Base-by-base conservation (phyloP, 2,888 invertebrate genomes). In the Thumatha senex region DNA sequence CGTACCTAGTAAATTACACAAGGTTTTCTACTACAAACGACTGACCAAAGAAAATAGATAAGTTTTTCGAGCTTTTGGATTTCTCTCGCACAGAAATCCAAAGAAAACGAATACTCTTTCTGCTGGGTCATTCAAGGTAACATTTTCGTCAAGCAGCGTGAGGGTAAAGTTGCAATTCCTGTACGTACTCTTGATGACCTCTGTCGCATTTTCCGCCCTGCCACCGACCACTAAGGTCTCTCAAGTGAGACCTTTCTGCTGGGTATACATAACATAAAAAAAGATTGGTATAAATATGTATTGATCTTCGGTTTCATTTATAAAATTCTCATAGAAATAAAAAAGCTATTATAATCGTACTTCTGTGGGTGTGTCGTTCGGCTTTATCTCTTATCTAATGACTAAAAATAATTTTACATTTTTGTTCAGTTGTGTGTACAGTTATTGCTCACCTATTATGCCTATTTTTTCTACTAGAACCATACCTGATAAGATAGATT, bases 31-130 rank as follows among this genome's bases (percentile, higher is more conserved):
- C 30, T 63, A 63, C 14, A 60, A 67, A 48, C 38, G 63, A 0
- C 55, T 66, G 3, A 58, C 61, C 1, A 53, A 48, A 14, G 56
- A 53, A 30, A 62, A 62, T 29, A 46, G 61, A 9, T n/a, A 40
- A 30, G 48, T 61, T 50, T 66, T 66, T 66, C 63, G 58, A 1
- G 54, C 56, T n/a, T n/a, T n/a, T n/a, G n/a, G n/a, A n/a, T n/a
- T n/a, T n/a, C n/a, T n/a, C n/a, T n/a, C 7, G 24, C 61, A 8
- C 49, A 11, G 2, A 39, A 49, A 3, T 10, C 61, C 8, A 50
- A 48, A 3, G 34, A 53, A 1, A 11, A 46, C 7, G 54, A 51
- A 5, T 60, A 50, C 29, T 40, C n/a, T 1, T 60, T 39, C 30
- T 58, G 60, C 39, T 63, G 66, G 63, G 36, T 42, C 9, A 48